Base-by-base conservation (phyloP, 2,888 invertebrate species). In the Conistra vaccinii region DNA sequence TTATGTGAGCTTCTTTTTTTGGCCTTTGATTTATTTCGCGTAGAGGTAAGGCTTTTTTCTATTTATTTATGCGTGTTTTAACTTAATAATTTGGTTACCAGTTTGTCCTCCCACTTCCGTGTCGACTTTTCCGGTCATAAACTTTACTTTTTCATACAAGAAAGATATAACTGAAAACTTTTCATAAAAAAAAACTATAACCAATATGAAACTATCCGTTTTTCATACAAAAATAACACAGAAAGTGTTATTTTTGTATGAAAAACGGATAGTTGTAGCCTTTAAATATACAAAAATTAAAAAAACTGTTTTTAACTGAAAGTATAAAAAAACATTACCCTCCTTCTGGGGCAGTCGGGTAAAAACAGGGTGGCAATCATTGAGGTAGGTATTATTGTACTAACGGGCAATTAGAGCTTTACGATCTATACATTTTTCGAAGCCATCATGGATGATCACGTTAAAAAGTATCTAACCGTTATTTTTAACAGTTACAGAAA, bases 1-100 rank as follows among this genome's bases (percentile, higher is more conserved):
- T 89, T 85, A 58, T 86, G 89, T 85, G 77, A 80, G 76, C 89
- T 88, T 90, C 76, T 77, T 89, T 77, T 89, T 57, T 89, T 69
- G 55, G 65, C 82, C 72, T 76, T 65, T 80, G 10, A 45, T 77
- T 76, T 68, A 12, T 32, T 71, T 71, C 73, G 55, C 71, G 26
- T 69, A 73, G 69, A 66, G 86, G 86, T 87, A 87, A 87, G 88
- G 88, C 77, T 87, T 85, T 58, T 71, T 66, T 62, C 51, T 76
- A 61, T 73, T 77, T 74, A 77, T 74, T 77, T 77, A 51, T 85
- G 61, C 68, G 55, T n/a, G 48, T 26, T 53, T 23, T 39, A 9
- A 29, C 42, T 53, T 3, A 57, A 57, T 17, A 17, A 32, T 61
- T 73, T 62, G 29, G 62, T 9, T 48, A 23, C 29, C 29, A 29